Percentiles rank a stretch among this genome's conserved stretches.
Conservation (phyloP, 1,140 invertebrate genomes). For the Lucilia cuprina region DNA sequence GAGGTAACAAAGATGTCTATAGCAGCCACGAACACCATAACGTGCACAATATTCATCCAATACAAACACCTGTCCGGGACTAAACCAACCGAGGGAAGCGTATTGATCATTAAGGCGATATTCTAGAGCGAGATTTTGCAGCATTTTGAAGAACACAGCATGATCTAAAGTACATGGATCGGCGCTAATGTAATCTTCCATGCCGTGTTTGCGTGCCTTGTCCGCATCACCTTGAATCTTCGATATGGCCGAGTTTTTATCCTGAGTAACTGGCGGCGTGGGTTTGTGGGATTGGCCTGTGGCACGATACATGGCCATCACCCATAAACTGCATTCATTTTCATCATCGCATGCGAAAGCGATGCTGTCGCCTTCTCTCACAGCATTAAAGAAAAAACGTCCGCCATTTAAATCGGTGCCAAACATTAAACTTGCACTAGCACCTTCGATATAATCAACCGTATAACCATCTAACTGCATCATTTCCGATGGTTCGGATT, state of each 20-base stretch:
- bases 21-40: slow-evolving; percentile 97
- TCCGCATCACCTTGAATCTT: slow-evolving; percentile 95
- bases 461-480: slow-evolving; percentile 99
- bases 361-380: slow-evolving; percentile 97
- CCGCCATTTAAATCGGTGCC: slow-evolving; percentile 88
- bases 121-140: slow-evolving; percentile 93
- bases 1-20: slow-evolving; percentile 95
- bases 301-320: slow-evolving; percentile 97
- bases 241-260: slow-evolving; percentile 85
- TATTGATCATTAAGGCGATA: slow-evolving; percentile 97
- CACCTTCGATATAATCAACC: slow-evolving; percentile 97
- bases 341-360: slow-evolving; percentile 98
- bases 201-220: slow-evolving; percentile 95
- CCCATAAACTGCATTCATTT: slow-evolving; percentile 98
- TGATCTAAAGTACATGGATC: slow-evolving; percentile 98
- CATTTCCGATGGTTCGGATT: slow-evolving; percentile 99
- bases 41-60: slow-evolving; percentile 97
- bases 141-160: slow-evolving; percentile 85
- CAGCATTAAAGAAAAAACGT: slow-evolving; percentile 97
- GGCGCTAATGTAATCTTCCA: slow-evolving; percentile 98
- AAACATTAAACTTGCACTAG: slow-evolving; percentile 88
- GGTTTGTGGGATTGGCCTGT: slow-evolving; percentile 99
- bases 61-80: slow-evolving; percentile 97
- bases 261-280: slow-evolving; percentile 88
- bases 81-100: slow-evolving; percentile 99